Base-by-base conservation (phyloP, 2,888 invertebrate species). In the Hyalella azteca region DNA sequence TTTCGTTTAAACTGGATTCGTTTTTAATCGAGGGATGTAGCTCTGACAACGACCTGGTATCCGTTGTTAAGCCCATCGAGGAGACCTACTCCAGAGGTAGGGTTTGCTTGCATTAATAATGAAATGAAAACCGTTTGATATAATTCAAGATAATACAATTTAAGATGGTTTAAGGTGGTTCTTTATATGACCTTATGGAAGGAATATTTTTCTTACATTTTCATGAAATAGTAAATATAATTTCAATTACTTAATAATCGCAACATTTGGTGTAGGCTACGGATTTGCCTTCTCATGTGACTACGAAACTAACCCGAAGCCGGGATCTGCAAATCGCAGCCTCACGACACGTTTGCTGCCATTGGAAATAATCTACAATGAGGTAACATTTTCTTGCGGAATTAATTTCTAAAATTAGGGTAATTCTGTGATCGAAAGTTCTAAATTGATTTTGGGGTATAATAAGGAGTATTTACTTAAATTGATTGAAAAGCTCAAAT, bases 321-420 rank as follows among this genome's bases (percentile, higher is more conserved):
- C 90, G 85, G 90, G 90, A 7, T 91, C 92, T 81, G 92, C 92
- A 36, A 92, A 93, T 86, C 92, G 92, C 86, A 92, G 92, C 15
- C 87, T 94, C 1, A 91, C 90, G 79, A 89, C 93, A 78, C 89
- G 91, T 79, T 88, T 94, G 86, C 93, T 94, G 87, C 92, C 94
- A 0, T 89, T 94, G 29, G 94, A 94, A 88, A 88, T 93, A 73
- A 90, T 93, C 19, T 94, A 94, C 88, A 91, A 94, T 86, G 92
- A 93, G 91, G 94, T 94, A 87, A 87, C 4, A 11, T 50, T 50
- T n/a, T 15, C 19, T 50, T 50, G 3, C 22, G 3, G 2, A n/a
- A 50, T 15, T 19, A 19, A 13, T 15, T 50, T 50, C 50, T 50
- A n/a, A n/a, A n/a, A n/a, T n/a, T n/a, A n/a, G n/a, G n/a, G n/a